phyloP scores from a whole-genome alignment of 2,888 invertebrate species.

The Drepana falcataria region DNA sequence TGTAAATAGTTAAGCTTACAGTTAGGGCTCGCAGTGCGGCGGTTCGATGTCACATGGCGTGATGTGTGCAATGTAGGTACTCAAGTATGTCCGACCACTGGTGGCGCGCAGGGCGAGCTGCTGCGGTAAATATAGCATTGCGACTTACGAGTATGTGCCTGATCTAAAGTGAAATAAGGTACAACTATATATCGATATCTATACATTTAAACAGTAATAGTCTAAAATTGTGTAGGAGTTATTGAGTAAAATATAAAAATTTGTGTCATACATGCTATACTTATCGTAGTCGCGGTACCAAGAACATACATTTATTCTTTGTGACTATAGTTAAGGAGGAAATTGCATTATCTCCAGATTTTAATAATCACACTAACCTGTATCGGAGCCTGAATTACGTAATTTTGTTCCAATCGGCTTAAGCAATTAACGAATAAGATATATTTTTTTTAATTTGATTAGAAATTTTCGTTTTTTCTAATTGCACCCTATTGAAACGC shows the following conservation, averaged over 20 bases:
- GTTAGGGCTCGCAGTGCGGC: slow-evolving; percentile 42
- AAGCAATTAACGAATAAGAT: no score
- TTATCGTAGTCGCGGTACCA: slow-evolving; percentile 15
- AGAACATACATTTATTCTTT: slow-evolving; percentile 10
- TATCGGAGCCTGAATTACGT: no score
- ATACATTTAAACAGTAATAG: background rate
- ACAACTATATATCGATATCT: background rate
- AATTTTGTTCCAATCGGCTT: no score
- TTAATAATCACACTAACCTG: no score
- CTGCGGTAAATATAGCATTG: slow-evolving; percentile 15
- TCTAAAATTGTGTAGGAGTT: background rate
- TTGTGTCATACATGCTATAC: slow-evolving; percentile 9
- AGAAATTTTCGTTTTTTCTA: no score
- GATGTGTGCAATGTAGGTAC: slow-evolving; percentile 12
- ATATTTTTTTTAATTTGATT: no score
- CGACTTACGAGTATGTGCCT: no score
- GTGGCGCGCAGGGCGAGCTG: slow-evolving; percentile 17
- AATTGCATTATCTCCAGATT: no score
- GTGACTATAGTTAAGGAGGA: no score
- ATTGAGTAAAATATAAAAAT: background rate
- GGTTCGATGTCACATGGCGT: slow-evolving; percentile 23
- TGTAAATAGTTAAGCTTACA: slow-evolving; percentile 75
- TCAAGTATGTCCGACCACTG: slow-evolving; percentile 16
- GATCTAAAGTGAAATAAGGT: slow-evolving; percentile 1
- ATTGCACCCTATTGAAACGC: no score